A percentile compares a stretch with the other conserved stretches of the same genome.
Conservation (phyloP, 2,888 invertebrate genomes). For the Rambutsinella grinnellia region DNA sequence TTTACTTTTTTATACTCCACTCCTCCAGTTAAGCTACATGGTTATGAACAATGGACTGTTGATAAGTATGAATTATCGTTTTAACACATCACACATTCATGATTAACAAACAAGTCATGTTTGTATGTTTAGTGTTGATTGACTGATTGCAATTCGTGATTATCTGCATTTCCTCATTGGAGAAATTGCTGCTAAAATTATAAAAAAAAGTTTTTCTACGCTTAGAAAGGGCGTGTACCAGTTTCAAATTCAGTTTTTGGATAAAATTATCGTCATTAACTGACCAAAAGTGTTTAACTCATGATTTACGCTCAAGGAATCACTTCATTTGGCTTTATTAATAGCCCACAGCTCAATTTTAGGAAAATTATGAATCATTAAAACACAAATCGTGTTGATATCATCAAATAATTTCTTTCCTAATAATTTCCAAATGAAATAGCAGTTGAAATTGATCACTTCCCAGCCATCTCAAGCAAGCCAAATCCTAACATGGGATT, state of each 20-base stretch:
- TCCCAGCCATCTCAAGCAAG: no score
- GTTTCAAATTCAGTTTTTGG: not conserved
- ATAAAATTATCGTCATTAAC: not conserved
- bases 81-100: no score
- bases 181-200: slow-evolving; percentile 8
- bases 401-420: no score
- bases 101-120: slow-evolving; percentile 25
- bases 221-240: slow-evolving; percentile 6
- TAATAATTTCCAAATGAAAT: no score
- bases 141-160: slow-evolving; percentile 28
- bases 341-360: no score
- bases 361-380: no score
- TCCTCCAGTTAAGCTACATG: not conserved
- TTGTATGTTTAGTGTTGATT: not conserved
- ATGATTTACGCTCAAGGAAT: not conserved
- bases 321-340: not conserved
- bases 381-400: no score
- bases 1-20: not conserved
- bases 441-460: no score
- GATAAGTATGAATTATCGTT: no score
- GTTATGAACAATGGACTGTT: slow-evolving; percentile 9
- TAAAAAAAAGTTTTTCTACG: no score
- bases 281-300: not conserved
- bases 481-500: no score
- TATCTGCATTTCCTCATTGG: slow-evolving; percentile 39